Conservation (phyloP, 2,888 invertebrate species). For the Lobophora halterata region DNA sequence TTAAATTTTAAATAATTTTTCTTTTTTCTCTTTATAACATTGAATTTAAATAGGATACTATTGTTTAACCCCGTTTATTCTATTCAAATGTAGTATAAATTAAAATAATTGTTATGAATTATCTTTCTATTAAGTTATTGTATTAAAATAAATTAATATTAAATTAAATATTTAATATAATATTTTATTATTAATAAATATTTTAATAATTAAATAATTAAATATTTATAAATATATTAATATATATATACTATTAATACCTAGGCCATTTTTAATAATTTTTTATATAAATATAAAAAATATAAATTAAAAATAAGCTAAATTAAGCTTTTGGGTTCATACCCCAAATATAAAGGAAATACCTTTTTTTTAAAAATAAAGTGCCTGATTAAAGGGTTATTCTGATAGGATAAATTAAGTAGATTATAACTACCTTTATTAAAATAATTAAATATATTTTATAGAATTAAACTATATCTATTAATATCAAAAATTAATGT, state of each 20-base stretch:
- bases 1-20: slow-evolving; percentile 19
- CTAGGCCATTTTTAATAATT: slow-evolving; percentile 43
- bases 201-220: slow-evolving; percentile 13
- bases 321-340: slow-evolving; percentile 83
- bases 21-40: too few species aligned
- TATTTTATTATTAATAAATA: slow-evolving; percentile 21
- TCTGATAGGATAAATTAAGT: slow-evolving; percentile 71
- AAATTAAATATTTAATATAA: slow-evolving; percentile 32
- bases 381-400: slow-evolving; percentile 73
- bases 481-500: slow-evolving; percentile 82
- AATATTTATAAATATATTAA: too few species aligned
- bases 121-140: slow-evolving; percentile 17
- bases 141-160: too few species aligned
- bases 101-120: too few species aligned
- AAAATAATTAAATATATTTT: slow-evolving; percentile 57
- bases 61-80: too few species aligned
- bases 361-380: slow-evolving; percentile 72
- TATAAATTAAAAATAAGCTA: slow-evolving; percentile 72
- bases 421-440: slow-evolving; percentile 75
- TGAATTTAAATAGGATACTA: too few species aligned
- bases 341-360: slow-evolving; percentile 78
- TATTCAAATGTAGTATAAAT: too few species aligned
- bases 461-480: slow-evolving; percentile 82
- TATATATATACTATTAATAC: too few species aligned
- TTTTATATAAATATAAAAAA: slow-evolving; percentile 36